Evolutionary conservation across 1,140 invertebrate species (phyloP).

Genomic region (Drosophila mayri): DNA sequence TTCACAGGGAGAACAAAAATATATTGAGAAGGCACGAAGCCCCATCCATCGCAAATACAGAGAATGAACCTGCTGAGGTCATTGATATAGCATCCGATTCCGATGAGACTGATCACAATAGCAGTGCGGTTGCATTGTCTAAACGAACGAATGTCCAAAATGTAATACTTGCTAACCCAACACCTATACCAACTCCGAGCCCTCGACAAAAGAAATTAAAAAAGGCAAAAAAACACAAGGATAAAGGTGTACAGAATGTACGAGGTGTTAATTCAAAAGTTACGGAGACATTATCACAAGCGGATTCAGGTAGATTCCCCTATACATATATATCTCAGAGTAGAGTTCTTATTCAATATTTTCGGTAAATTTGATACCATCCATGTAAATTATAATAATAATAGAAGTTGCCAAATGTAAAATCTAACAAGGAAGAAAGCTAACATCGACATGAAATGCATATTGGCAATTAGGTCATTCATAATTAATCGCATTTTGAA

Average conservation of each 20-base stretch:
- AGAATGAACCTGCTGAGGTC: conserved; percentile 62
- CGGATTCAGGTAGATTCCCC: conserved; percentile 53
- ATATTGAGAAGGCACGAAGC: not conserved
- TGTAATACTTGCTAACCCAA: conserved; percentile 7
- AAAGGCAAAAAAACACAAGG: conserved; percentile 69
- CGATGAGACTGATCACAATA: conserved; percentile 58
- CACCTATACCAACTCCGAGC: conserved; percentile 22
- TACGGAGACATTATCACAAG: conserved; percentile 11
- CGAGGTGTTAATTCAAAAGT: conserved; percentile 23
- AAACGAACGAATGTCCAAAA: conserved; percentile 11
- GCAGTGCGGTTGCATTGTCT: not conserved
- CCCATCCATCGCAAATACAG: conserved; percentile 54
- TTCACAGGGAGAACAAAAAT: conserved; percentile 38
- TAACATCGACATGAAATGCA: too few species aligned
- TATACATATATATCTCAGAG: not conserved
- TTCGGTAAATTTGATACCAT: not conserved
- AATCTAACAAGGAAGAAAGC: too few species aligned
- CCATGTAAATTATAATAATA: not conserved
- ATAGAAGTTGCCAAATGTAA: too few species aligned
- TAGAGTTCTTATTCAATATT: not conserved
- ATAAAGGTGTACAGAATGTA: conserved; percentile 17
- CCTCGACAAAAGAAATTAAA: conserved; percentile 59
- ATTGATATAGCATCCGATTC: conserved; percentile 80
- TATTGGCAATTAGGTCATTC: too few species aligned
- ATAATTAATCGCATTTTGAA: too few species aligned